phyloP scores from a whole-genome alignment of 2,888 invertebrate genomes.

The Philhelius pedissequus region DNA sequence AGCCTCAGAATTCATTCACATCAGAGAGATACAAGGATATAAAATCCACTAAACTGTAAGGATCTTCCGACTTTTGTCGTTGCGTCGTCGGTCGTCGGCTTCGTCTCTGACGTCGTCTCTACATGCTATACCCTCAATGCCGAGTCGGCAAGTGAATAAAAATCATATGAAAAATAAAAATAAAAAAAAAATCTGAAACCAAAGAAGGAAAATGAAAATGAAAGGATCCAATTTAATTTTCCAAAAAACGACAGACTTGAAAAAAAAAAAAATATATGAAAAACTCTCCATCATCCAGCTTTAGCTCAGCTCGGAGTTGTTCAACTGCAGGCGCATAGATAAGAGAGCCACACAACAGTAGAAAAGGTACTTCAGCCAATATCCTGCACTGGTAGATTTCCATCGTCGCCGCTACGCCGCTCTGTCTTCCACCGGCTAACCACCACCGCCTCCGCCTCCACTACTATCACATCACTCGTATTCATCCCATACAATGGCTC shows the following conservation, averaged over 20 bases:
- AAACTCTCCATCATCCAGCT: constrained; percentile 18
- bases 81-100: no score
- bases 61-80: constrained; percentile 26
- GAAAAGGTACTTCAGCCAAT: constrained; percentile 61
- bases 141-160: constrained; percentile 7
- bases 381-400: constrained; percentile 11
- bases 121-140: not conserved
- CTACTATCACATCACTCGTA: constrained; percentile 4
- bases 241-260: constrained; percentile 43
- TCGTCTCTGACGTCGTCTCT: not conserved
- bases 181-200: constrained; percentile 5
- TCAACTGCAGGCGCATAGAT: constrained; percentile 67
- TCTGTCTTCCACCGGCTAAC: not conserved
- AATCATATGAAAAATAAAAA: not conserved
- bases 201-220: constrained; percentile 47
- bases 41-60: constrained; percentile 41
- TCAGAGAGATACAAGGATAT: constrained; percentile 11
- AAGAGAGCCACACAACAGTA: constrained; percentile 36
- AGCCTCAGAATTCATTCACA: constrained; percentile 30
- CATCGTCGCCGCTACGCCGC: not conserved
- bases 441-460: not conserved
- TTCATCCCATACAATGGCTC: constrained; percentile 61
- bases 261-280: not conserved
- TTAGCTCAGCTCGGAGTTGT: constrained; percentile 33
- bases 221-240: constrained; percentile 67